Evolutionary conservation across 2,797 vertebrate genomes (phyloP).

Genomic region (Lemur catta): DNA sequence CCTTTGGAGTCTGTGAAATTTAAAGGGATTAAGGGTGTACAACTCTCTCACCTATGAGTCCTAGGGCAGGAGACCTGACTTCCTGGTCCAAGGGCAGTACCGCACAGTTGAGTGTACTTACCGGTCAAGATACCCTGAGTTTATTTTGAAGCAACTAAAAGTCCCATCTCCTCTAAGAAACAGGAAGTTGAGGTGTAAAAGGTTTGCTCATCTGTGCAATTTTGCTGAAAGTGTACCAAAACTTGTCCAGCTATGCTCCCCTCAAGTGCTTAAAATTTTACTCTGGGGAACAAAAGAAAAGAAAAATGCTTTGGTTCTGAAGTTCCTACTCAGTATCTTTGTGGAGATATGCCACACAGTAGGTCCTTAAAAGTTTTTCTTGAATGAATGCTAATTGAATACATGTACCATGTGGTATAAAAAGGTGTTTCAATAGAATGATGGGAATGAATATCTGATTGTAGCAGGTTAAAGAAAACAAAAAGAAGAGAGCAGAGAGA

Average conservation of each 20-base stretch:
- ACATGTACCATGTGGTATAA: not conserved
- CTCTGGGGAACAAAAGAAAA: not conserved
- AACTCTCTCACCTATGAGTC: not conserved
- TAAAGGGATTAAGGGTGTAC: not conserved
- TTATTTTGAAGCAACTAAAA: not conserved
- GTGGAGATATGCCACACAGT: not conserved
- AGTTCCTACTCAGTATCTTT: not conserved
- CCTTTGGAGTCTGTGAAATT: not conserved
- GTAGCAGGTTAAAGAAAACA: not conserved
- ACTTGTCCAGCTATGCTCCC: not conserved
- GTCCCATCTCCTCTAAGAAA: not conserved
- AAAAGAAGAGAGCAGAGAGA: not conserved
- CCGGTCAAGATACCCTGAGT: not conserved
- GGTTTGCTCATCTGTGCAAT: not conserved
- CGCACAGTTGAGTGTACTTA: not conserved
- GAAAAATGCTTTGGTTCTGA: not conserved
- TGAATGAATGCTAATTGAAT: not conserved
- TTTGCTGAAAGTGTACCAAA: not conserved
- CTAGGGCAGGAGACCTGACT: not conserved
- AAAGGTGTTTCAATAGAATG: not conserved
- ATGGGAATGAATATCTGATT: not conserved
- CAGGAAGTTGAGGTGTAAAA: not conserved
- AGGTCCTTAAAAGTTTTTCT: not conserved
- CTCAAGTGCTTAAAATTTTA: not conserved
- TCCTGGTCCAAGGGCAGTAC: rapidly evolving